Evolutionary conservation across 2,888 invertebrate species (phyloP), one percentile per base, ranked within the genome.

Genomic region (Orthosia cruda): DNA sequence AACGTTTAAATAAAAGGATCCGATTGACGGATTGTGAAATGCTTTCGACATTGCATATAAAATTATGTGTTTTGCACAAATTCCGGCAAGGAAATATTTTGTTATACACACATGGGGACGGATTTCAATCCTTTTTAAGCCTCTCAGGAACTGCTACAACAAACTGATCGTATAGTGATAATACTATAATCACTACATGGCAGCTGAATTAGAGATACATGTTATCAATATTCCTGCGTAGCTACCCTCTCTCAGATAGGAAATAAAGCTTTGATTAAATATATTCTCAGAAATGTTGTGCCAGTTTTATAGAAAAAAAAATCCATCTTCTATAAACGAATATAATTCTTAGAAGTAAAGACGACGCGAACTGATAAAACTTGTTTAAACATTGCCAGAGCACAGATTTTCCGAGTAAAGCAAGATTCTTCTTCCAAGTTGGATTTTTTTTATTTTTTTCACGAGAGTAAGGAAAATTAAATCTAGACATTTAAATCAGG

Each of bases 401-500:
- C 26, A 26, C 26, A 26, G 1, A 26, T 26, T 26, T 26, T 26
- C 26, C 26, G 26, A 26, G 26, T 26, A 26, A 26, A 26, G 26
- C 26, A 26, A 26, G 26, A 2, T 26, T 26, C 26, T 26, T 26
- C 26, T 26, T 26, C 15, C 45, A 69, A 75, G 18, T 23, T 61
- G 71, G n/a, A n/a, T n/a, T 74, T 23, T 23, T 69, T 62, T 23
- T 59, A 12, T 11, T 71, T 76, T 79, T 83, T 71, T 66, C 57
- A 20, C 18, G 23, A 52, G 69, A 68, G 74, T 72, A 74, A 81
- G 50, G 69, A 69, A 71, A 77, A 71, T 71, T 64, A 61, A 71
- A 83, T 76, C 54, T 68, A 68, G 67, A 72, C 72, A 80, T 76
- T 71, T 74, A 64, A 74, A 83, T 83, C 67, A 64, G 52, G 58